These are phyloP conservation scores for Dynastes maya DNA, from an alignment of 2,888 invertebrate genomes.

Conservation along the genomic window DNA sequence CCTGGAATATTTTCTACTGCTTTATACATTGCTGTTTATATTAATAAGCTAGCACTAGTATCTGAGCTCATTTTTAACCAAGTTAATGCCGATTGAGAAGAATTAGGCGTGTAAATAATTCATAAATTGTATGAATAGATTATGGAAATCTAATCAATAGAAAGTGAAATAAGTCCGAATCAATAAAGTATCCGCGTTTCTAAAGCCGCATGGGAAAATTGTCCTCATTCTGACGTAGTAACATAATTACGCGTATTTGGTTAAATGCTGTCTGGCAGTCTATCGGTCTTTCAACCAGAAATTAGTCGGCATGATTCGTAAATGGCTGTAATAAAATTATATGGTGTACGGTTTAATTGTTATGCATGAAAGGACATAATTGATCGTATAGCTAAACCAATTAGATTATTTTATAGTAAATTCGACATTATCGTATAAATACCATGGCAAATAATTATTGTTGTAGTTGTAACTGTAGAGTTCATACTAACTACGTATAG, in stretches of 20 bases:
- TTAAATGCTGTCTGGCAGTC: conserved; percentile 9
- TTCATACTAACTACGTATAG: no score
- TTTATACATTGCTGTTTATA: no score
- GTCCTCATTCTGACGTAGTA: conserved; percentile 8
- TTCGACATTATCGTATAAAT: not conserved
- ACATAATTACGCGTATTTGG: not conserved
- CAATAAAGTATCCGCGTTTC: conserved; percentile 20
- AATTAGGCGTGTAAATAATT: conserved; percentile 17
- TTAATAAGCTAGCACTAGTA: not conserved
- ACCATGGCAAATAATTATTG: no score
- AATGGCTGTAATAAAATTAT: conserved; percentile 38
- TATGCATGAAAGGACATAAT: conserved; percentile 11
- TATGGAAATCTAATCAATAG: conserved; percentile 27
- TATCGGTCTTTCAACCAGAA: conserved; percentile 17
- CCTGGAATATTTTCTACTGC: no score
- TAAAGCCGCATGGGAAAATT: conserved; percentile 2
- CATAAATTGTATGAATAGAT: conserved; percentile 5
- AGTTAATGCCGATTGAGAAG: not conserved
- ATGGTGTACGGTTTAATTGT: conserved; percentile 21
- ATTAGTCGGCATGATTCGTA: conserved; percentile 18
- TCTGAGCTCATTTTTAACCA: not conserved
- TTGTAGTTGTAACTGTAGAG: no score
- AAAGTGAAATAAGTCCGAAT: conserved; percentile 17
- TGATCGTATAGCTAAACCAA: conserved; percentile 5
- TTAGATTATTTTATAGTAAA: conserved; percentile 7